A percentile compares a stretch with the other conserved stretches of the same genome.
Evolutionary conservation across 2,888 invertebrate species (phyloP).

Genomic region (Dorcus hopei): DNA sequence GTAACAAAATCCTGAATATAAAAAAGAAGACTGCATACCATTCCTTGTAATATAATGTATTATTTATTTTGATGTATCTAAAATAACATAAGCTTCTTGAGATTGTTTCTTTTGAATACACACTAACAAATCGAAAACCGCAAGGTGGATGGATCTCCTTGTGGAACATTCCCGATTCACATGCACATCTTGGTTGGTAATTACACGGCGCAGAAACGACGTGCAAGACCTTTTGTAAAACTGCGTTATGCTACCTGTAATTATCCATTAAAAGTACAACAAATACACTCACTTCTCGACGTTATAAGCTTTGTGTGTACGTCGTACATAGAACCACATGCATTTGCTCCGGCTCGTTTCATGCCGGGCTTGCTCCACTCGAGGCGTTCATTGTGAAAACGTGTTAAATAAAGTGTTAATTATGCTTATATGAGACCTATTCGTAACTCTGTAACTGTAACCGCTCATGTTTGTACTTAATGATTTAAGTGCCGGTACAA

Average conservation of each 20-base stretch:
- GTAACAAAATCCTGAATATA: too few species aligned
- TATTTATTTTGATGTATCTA: too few species aligned
- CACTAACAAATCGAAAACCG: too few species aligned
- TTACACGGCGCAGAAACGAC: background rate
- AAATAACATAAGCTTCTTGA: too few species aligned
- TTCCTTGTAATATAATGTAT: too few species aligned
- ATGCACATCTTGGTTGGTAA: background rate
- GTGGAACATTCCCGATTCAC: background rate
- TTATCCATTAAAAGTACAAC: conserved; percentile 30
- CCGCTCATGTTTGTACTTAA: too few species aligned
- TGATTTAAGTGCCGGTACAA: too few species aligned
- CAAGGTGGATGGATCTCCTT: too few species aligned
- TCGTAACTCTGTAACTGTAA: too few species aligned
- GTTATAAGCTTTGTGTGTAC: background rate
- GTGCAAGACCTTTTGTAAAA: conserved; percentile 15
- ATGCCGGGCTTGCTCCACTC: background rate
- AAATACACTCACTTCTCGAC: conserved; percentile 23
- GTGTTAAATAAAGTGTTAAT: conserved; percentile 9
- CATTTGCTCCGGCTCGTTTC: background rate
- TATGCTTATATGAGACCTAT: conserved; percentile 1
- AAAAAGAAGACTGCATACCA: too few species aligned
- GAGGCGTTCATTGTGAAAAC: conserved; percentile 6
- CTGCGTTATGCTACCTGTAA: conserved; percentile 28
- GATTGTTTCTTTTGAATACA: too few species aligned
- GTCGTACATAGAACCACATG: background rate